Evolutionary conservation across 2,797 vertebrate genomes (phyloP).

Genomic region (Enteromius radiatus): DNA sequence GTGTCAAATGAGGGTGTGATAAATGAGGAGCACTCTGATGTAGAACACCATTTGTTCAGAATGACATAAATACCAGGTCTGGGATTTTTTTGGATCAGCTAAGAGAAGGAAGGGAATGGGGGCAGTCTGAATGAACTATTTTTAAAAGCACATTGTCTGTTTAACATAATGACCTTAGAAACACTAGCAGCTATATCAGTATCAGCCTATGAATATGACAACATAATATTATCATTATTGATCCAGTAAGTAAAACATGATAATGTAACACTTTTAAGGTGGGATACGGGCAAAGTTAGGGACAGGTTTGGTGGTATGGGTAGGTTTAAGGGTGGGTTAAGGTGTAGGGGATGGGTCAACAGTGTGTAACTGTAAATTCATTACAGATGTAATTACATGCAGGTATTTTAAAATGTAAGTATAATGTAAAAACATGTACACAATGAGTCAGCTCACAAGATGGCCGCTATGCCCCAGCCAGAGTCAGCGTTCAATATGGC

Average conservation of each 20-base stretch:
- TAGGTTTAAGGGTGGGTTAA: no score
- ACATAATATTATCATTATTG: background rate
- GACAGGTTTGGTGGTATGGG: no score
- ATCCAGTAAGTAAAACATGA: background rate
- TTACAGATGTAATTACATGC: no score
- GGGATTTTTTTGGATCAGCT: constrained; percentile 36
- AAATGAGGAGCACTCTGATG: constrained; percentile 58
- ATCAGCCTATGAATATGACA: background rate
- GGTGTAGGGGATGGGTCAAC: no score
- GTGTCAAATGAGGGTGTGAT: constrained; percentile 55
- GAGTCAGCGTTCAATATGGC: no score
- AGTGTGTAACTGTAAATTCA: no score
- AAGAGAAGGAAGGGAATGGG: constrained; percentile 27
- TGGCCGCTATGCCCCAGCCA: no score
- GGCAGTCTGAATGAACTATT: background rate
- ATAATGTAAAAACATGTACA: no score
- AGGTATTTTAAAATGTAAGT: no score
- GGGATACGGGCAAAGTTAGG: no score
- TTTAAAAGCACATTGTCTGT: background rate
- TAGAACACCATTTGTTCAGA: constrained; percentile 50
- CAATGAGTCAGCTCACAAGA: no score
- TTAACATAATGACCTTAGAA: background rate
- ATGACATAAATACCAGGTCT: constrained; percentile 53
- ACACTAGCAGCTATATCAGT: background rate
- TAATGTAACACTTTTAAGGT: no score